Conservation (phyloP, 2,888 invertebrate species). For the Acrobasis consociella region DNA sequence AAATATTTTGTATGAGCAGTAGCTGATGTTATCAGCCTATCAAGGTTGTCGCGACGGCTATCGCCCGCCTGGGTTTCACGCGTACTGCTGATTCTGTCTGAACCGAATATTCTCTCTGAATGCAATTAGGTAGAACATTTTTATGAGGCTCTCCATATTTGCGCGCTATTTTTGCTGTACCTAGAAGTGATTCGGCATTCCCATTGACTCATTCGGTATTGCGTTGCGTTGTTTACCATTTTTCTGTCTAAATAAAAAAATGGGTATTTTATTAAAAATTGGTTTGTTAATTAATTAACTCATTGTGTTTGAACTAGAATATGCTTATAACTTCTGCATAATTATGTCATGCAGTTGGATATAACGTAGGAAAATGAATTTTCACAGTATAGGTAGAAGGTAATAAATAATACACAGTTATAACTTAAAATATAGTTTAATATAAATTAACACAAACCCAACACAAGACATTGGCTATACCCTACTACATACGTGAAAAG, state of each 20-base stretch:
- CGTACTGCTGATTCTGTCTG: background rate
- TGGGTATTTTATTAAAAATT: too few relatives aligned
- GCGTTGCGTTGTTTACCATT: too few relatives aligned
- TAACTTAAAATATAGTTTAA: slow-evolving; percentile 76
- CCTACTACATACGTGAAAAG: slow-evolving; percentile 70
- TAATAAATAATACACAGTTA: slow-evolving; percentile 34
- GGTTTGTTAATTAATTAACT: too few relatives aligned
- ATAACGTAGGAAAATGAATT: too few relatives aligned
- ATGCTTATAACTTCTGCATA: too few relatives aligned
- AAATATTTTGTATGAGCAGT: background rate
- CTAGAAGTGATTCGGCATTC: too few relatives aligned
- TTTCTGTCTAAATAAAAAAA: too few relatives aligned
- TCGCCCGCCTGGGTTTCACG: background rate
- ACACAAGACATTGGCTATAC: slow-evolving; percentile 77
- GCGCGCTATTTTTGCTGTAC: too few relatives aligned
- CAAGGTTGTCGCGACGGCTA: slow-evolving; percentile 3
- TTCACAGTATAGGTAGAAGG: background rate
- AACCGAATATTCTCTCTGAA: background rate
- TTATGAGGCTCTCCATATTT: too few relatives aligned
- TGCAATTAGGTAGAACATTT: background rate
- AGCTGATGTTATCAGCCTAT: slow-evolving; percentile 11
- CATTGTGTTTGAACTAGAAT: too few relatives aligned
- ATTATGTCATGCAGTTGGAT: too few relatives aligned
- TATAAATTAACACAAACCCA: slow-evolving; percentile 82
- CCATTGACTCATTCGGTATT: too few relatives aligned